Conservation (phyloP, 2,113 vertebrate genomes). For the Erpornis zantholeuca region DNA sequence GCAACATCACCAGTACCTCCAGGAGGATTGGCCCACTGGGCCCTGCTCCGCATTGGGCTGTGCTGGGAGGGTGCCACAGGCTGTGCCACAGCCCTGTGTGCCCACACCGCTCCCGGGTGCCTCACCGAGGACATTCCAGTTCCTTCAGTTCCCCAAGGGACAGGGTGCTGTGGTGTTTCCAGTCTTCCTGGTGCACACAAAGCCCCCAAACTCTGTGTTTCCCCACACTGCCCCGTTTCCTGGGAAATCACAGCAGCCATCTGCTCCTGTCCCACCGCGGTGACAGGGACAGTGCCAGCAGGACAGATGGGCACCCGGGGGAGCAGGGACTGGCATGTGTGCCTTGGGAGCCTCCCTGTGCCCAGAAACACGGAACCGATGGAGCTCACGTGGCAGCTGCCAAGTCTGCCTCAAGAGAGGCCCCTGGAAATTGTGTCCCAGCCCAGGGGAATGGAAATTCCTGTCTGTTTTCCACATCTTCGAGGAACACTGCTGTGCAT, state of each 20-base stretch:
- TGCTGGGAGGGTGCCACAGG: neutral
- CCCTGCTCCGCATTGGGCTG: fast-evolving
- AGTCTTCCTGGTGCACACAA: too few relatives aligned
- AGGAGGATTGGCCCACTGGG: neutral
- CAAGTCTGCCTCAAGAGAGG: neutral
- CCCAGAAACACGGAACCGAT: neutral
- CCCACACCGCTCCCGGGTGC: neutral
- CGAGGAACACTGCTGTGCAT: neutral
- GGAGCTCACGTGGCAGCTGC: neutral
- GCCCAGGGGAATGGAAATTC: neutral
- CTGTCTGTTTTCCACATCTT: neutral
- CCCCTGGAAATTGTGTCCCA: neutral
- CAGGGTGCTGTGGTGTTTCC: neutral
- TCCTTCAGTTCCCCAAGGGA: neutral
- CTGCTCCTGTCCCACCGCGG: neutral
- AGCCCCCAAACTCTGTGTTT: neutral
- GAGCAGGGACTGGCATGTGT: neutral
- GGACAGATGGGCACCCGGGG: neutral
- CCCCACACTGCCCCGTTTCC: neutral
- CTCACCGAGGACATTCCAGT: fast-evolving
- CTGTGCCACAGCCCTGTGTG: fast-evolving
- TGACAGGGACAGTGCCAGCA: neutral
- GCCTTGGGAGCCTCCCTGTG: neutral
- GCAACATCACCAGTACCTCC: neutral
- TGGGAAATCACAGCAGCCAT: neutral